Evolutionary conservation across 2,113 vertebrate species (phyloP), one percentile per base, ranked within the genome.

Genomic region (Rattus rattus): DNA sequence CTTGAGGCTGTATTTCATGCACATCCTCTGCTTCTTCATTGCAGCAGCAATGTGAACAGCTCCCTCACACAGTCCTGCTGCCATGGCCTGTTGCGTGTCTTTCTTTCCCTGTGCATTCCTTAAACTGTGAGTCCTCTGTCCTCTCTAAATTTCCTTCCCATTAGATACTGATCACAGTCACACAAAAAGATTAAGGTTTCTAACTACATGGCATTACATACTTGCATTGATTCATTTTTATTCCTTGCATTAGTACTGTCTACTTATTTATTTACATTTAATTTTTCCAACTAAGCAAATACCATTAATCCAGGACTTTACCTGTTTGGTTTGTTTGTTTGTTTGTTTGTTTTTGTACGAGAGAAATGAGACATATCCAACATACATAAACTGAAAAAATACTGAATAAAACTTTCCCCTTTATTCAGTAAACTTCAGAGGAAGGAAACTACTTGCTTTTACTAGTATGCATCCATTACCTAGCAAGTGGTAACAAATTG

Each of bases 401-500:
- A 56, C 69, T 85, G 77, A 90, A 89, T 85, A 94, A 96, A 72
- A 59, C 63, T 69, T 70, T 59, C 11, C 36, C 1, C 73, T 39
- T 36, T 92, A 49, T 19, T 91, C 16, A 70, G 36, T 33, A 96
- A 92, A 72, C 54, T 72, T 84, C 59, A 93, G 63, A 94, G 13
- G 36, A 1, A 86, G 93, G 70, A 7, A 11, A 36, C 1, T 30
- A 49, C 67, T 69, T 65, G 54, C n/a, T 92, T 59, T 87, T 30
- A 52, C 3, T 7, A 69, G 30, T 49, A 76, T 47, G 65, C 95
- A 94, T 56, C 36, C 30, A 93, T 22, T 70, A 56, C 24, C 39
- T 80, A 30, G 16, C 0, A 69, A 24, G 49, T 3, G 19, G 20
- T 49, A 90, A 19, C 30, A 91, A 2, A 73, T 7, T 56, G 87